A percentile compares a stretch with the other conserved stretches of the same genome.
phyloP scores from a whole-genome alignment of 1,140 invertebrate species.

The Calephelis nemesis region DNA sequence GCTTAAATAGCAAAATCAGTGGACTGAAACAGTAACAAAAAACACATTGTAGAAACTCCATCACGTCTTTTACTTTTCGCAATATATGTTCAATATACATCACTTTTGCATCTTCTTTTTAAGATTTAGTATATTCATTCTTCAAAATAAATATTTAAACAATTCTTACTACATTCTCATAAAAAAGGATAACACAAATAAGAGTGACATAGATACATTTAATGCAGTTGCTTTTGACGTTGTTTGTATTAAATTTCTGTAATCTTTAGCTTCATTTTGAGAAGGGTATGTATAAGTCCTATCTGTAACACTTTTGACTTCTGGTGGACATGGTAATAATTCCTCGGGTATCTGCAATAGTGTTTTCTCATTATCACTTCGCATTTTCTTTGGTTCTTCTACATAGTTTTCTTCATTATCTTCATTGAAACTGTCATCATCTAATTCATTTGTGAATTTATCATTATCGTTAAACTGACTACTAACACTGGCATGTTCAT shows the following conservation, averaged over 20 bases:
- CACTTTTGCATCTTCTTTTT: no score
- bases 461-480: conserved; percentile 52
- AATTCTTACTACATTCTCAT: no score
- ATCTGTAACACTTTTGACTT: conserved; percentile 81
- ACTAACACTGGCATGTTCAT: conserved; percentile 35
- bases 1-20: no score
- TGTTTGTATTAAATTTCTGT: conserved; percentile 67
- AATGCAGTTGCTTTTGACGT: conserved; percentile 35
- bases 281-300: conserved; percentile 79
- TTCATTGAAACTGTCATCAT: conserved; percentile 57
- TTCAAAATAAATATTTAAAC: no score
- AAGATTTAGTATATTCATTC: no score
- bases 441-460: conserved; percentile 51
- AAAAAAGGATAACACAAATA: conserved; percentile 19
- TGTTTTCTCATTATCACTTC: conserved; percentile 61
- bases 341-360: conserved; percentile 83
- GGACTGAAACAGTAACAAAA: no score
- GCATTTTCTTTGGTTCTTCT: conserved; percentile 60
- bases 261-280: conserved; percentile 75
- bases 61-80: no score
- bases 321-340: conserved; percentile 83
- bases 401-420: conserved; percentile 61
- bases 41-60: no score
- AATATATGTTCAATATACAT: no score
- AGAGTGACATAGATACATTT: conserved; percentile 27